Evolutionary conservation across 2,113 vertebrate genomes (phyloP), one percentile per base, ranked within the genome.

Genomic region (Propithecus coquereli): DNA sequence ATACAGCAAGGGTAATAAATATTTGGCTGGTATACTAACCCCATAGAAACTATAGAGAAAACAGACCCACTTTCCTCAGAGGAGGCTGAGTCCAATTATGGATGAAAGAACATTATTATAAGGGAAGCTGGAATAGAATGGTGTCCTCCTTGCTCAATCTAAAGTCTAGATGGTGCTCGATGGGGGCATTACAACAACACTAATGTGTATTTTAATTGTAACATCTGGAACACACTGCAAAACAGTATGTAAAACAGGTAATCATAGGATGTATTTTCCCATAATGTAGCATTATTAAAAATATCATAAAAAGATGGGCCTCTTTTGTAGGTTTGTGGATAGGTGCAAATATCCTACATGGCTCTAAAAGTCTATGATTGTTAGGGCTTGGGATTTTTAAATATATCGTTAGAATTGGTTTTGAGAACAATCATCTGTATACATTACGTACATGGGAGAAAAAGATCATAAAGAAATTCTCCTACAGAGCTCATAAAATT

Each of bases 391-490:
- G 9, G 17, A 71, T 70, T 93, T 93, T 70, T 86, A 79, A 94
- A 96, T 80, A 76, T 94, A n/a, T 45, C 40, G 5, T n/a, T 30
- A 74, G 73, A 65, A 37, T 17, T 84, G n/a, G 22, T 66, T 94
- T 95, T 90, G 16, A 84, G 61, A 93, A 73, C 40, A 91, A 27
- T 70, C 32, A 81, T 90, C 45, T 47, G 32, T n/a, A 50, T 71
- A 34, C 25, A 70, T 54, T 83, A 85, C 40, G 20, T 43, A 84
- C 14, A 89, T 25, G 32, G 89, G 25, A 93, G 57, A 84, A 86
- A 93, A 70, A 22, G 50, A 83, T n/a, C n/a, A n/a, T 57, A 89
- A 86, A 61, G 61, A 94, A 88, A 80, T 74, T 95, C 34, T 90
- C 43, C 81, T 34, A 43, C 43, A 74, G 89, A 86, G 73, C 8